Evolutionary conservation across 2,888 invertebrate genomes (phyloP).

Genomic region (Dolichomitus sp.): DNA sequence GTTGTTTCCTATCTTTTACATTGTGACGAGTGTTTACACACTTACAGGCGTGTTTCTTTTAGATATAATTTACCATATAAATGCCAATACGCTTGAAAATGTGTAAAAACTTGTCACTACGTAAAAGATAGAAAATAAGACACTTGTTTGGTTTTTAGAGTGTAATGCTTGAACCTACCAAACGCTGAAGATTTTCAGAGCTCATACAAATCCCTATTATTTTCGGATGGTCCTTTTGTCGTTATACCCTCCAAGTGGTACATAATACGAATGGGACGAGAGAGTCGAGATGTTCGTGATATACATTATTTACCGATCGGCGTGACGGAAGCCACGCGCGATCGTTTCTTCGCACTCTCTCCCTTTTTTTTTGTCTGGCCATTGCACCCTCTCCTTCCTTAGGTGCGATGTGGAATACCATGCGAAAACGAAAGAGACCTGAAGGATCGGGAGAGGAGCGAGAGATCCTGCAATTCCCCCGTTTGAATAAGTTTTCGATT

Average conservation of each 20-base stretch:
- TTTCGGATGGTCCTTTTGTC: slow-evolving; percentile 6
- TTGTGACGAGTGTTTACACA: too few relatives aligned
- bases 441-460: slow-evolving; percentile 31
- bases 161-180: too few relatives aligned
- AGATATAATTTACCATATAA: too few relatives aligned
- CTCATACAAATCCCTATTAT: background rate
- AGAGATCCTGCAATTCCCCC: slow-evolving; percentile 64
- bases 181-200: background rate
- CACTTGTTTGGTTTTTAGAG: too few relatives aligned
- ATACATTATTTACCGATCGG: slow-evolving; percentile 62
- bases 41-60: too few relatives aligned
- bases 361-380: slow-evolving; percentile 37
- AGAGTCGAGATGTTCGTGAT: slow-evolving; percentile 52
- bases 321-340: slow-evolving; percentile 56
- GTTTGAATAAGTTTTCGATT: slow-evolving; percentile 78
- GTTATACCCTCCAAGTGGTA: background rate
- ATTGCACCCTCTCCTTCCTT: slow-evolving; percentile 16
- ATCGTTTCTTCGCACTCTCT: slow-evolving; percentile 18
- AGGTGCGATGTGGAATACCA: slow-evolving; percentile 26
- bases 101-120: too few relatives aligned
- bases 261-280: slow-evolving; percentile 5
- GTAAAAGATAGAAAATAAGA: too few relatives aligned
- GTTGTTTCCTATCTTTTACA: too few relatives aligned
- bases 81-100: too few relatives aligned
- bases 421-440: slow-evolving; percentile 14